Base-by-base conservation (phyloP, 1,140 invertebrate species). In the Cotesia vestalis region DNA sequence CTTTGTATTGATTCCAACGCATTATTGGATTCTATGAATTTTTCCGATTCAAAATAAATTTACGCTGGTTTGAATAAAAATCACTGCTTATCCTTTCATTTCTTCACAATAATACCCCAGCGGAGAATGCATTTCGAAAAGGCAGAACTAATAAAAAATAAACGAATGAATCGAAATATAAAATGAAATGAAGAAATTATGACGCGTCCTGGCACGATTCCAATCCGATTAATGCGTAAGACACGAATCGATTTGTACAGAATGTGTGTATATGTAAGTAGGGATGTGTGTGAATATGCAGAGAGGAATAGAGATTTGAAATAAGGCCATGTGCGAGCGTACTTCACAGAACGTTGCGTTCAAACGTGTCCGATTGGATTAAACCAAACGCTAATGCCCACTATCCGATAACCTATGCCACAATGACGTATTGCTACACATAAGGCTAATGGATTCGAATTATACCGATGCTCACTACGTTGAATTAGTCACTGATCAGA, bases 161-260 rank as follows among this genome's bases (percentile, higher is more conserved):
- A 3, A 35, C 3, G 5, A 8, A 34, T 34, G 4, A 36, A 61
- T 52, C 4, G 62, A 4, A 9, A 6, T 64, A 2, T 46, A 14
- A 1, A 64, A 51, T 51, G 14, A 51, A 11, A 51, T 17, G 17
- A 51, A 51, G 38, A 46, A 61, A 67, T 68, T 52, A 61, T 60
- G 35, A 27, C 38, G 14, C n/a, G 36, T 67, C 66, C 64, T 78
- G 77, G 73, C 72, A 51, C 57, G n/a, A 61, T 67, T 77, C 75
- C 75, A 76, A 75, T 40, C 55, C 73, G 75, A 78, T 78, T 76
- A 76, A 73, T 73, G 71, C 74, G 40, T 77, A 78, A 78, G 77
- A 77, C 77, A 77, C 67, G 69, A 76, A 75, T 74, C 57, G 69
- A 64, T 52, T 66, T 59, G 63, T 27, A 67, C 40, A 9, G 40